Percentiles rank a stretch among this genome's conserved stretches.
Conservation (phyloP, 2,888 invertebrate species). For the Orchesella flavescens region DNA sequence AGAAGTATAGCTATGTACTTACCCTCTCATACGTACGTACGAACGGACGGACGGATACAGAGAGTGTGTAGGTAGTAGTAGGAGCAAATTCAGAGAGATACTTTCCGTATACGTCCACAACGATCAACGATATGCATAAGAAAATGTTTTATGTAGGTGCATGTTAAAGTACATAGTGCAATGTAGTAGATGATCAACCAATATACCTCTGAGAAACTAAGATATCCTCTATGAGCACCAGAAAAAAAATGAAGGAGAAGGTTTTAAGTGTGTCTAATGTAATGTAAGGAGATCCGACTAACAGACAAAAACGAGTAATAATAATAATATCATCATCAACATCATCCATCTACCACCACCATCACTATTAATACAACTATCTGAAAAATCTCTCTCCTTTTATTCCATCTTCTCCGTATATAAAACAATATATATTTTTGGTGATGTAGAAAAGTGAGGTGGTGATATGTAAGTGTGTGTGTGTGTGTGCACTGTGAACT, state of each 20-base stretch:
- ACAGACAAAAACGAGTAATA: constrained; percentile 55
- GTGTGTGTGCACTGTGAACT: no score
- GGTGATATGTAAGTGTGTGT: no score
- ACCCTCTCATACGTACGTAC: no score
- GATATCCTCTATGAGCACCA: constrained; percentile 6
- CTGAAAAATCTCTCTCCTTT: constrained; percentile 38
- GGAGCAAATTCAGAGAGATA: no score
- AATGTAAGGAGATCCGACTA: constrained; percentile 46
- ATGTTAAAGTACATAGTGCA: constrained; percentile 25
- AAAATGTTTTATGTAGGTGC: constrained; percentile 41
- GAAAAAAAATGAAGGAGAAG: constrained; percentile 16
- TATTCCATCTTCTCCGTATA: constrained; percentile 14
- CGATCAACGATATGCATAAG: constrained; percentile 11
- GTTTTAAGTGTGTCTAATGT: constrained; percentile 28
- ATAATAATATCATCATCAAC: constrained; percentile 48
- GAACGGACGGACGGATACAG: no score
- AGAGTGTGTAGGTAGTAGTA: no score
- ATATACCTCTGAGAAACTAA: constrained; percentile 22
- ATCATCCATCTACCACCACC: constrained; percentile 53
- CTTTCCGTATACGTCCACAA: not conserved
- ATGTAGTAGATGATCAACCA: constrained; percentile 31
- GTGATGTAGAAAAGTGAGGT: no score
- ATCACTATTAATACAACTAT: constrained; percentile 30
- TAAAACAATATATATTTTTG: not conserved
- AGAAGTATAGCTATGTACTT: no score